These are phyloP conservation scores for Glyphotaelius pellucidus DNA, from an alignment of 2,888 invertebrate genomes.

Conservation along the genomic window DNA sequence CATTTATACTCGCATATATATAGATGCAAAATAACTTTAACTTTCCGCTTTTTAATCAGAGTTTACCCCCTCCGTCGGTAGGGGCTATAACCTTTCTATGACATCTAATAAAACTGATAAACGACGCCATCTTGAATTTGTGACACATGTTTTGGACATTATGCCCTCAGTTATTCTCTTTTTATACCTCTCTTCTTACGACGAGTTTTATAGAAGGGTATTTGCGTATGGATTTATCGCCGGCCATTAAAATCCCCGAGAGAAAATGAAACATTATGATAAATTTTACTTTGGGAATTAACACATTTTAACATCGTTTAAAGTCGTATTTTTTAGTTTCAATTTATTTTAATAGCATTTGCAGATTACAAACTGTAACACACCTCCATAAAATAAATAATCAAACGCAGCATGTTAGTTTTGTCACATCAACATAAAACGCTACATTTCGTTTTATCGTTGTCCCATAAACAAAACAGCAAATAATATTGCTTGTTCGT, in stretches of 20 bases:
- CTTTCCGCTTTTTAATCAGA: background rate
- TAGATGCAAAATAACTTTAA: background rate
- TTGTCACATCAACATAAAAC: background rate
- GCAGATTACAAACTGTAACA: background rate
- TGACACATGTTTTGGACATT: constrained; percentile 40
- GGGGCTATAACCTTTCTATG: constrained; percentile 10
- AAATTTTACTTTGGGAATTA: background rate
- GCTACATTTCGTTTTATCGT: background rate
- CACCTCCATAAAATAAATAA: background rate
- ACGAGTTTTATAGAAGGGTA: constrained; percentile 33
- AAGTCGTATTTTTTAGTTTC: background rate
- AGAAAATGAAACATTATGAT: background rate
- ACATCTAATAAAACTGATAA: constrained; percentile 35
- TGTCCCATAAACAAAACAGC: background rate
- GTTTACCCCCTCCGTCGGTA: background rate
- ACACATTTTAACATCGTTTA: background rate
- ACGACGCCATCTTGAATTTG: constrained; percentile 42
- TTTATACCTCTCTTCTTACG: constrained; percentile 32
- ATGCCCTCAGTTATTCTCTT: constrained; percentile 28
- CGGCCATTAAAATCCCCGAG: background rate
- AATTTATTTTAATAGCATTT: background rate
- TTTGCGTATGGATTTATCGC: constrained; percentile 25
- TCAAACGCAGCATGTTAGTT: background rate
- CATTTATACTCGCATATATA: no score
- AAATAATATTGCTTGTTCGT: background rate